Base-by-base conservation (phyloP, 2,888 invertebrate species). In the Nyleta sp. region DNA sequence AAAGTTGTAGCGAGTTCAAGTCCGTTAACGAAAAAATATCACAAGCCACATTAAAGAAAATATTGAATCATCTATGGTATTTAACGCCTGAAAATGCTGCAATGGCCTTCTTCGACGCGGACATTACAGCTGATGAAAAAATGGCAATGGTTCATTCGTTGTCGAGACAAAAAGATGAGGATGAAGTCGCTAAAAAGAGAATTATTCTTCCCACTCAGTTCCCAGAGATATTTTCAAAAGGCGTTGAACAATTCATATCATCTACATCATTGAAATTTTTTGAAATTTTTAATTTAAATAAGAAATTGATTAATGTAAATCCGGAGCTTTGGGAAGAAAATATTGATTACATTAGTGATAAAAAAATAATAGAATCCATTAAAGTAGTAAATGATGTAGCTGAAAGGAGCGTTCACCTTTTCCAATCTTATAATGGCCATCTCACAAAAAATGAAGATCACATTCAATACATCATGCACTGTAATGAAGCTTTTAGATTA, bases 51-150 rank as follows among this genome's bases (percentile, higher is more conserved):
- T 10, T 62, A 1, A 35, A 62, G 11, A 62, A 48, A 24, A 22
- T 62, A 8, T 11, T 13, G 15, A 60, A 40, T 8, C 44, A 60
- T 8, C 13, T 60, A 10, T 60, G 31, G 59, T 60, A 60, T 20
- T 8, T 60, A 2, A 22, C 3, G 24, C 1, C 44, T 44, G 59
- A 44, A 13, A 6, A 31, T 28, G 44, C 44, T 17, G 38, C 31
- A 8, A 18, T 44, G 31, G 17, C 44, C n/a, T 31, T 59, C 24
- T 59, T 59, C 18, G 40, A 48, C 50, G n/a, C 11, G 7, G 17
- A 18, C 11, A 22, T 48, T 22, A 20, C 46, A 2, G 10, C 22
- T 22, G 33, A 11, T 7, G 18, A 31, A 1, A 46, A 62, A n/a
- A 15, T 8, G 13, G 31, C 46, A 33, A 64, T 50, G 22, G 10